Evolutionary conservation across 2,888 invertebrate species (phyloP), one percentile per base, ranked within the genome.

Genomic region (Mechanitis messenoides): DNA sequence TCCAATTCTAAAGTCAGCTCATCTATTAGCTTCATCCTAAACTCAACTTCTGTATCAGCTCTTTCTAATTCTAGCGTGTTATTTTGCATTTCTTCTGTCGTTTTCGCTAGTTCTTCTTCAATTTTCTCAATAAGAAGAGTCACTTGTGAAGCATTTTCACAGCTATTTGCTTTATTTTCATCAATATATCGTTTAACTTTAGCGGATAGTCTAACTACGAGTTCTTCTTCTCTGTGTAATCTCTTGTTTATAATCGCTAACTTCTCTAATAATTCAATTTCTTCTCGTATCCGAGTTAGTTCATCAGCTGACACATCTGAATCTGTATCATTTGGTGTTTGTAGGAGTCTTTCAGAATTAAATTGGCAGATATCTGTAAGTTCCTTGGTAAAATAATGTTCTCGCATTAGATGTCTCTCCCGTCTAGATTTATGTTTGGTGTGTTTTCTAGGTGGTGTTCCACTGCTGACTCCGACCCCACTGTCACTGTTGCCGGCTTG

Each of bases 201-300:
- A 3, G 92, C 91, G 45, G 93, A 92, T 47, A 96, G 77, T 69
- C 94, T 89, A 3, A 94, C 92, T 2, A 95, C 88, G 61, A 92
- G 83, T 76, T 95, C 94, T 76, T 95, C 95, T 77, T 95, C 95
- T 62, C 93, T 91, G 62, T 95, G 92, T 62, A 96, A 83, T 72
- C 93, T 91, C 75, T 94, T 94, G 78, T 95, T 95, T 35, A 95
- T 86, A 59, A 93, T 92, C 33, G 94, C 92, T 56, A 95, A 91
- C 79, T 93, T 94, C 73, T 95, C 95, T 72, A 94, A 85, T 69
- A 95, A 87, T 72, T 94, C 93, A n/a, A 94, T 91, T 83, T 94
- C 93, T 76, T 92, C 92, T 68, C 92, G 87, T 72, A 92, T 88
- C 74, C 92, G 91, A 55, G 92, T 91, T 1, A 90, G 77, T 70